Base-by-base conservation (phyloP, 2,888 invertebrate species). In the Aspidapion aeneum region DNA sequence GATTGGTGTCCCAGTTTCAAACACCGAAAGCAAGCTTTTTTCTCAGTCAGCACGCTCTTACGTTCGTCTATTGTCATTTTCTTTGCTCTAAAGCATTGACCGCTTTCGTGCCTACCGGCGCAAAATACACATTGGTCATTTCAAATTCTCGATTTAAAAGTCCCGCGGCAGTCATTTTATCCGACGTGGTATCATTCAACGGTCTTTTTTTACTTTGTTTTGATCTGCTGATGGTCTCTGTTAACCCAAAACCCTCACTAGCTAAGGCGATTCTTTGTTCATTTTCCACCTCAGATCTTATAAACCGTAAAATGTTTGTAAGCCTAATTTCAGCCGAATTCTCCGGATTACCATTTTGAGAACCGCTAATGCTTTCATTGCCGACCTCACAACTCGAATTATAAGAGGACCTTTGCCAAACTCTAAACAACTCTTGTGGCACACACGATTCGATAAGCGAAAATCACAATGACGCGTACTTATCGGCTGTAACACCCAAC, bases 381-480 rank as follows among this genome's bases (percentile, higher is more conserved):
- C n/a, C n/a, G n/a, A n/a, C n/a, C n/a, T n/a, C n/a, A n/a, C n/a
- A n/a, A n/a, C n/a, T n/a, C n/a, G n/a, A n/a, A n/a, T n/a, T n/a
- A n/a, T n/a, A n/a, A n/a, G n/a, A n/a, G n/a, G n/a, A n/a, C n/a
- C n/a, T n/a, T n/a, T n/a, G n/a, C n/a, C n/a, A n/a, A n/a, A n/a
- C n/a, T n/a, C n/a, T n/a, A n/a, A n/a, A n/a, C n/a, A n/a, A n/a
- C n/a, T n/a, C n/a, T n/a, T n/a, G n/a, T n/a, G n/a, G n/a, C n/a
- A n/a, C n/a, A n/a, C n/a, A n/a, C n/a, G n/a, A n/a, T n/a, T n/a
- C n/a, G n/a, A n/a, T n/a, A n/a, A n/a, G n/a, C n/a, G n/a, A n/a
- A 62, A 70, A 74, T 5, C 73, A 57, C 67, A 73, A 71, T 1
- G 72, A 69, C 7, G 70, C 69, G 63, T 66, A 74, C 63, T 71